phyloP scores from a whole-genome alignment of 35 echinoderm and acorn worm species.

The Strongylocentrotus purpuratus region DNA sequence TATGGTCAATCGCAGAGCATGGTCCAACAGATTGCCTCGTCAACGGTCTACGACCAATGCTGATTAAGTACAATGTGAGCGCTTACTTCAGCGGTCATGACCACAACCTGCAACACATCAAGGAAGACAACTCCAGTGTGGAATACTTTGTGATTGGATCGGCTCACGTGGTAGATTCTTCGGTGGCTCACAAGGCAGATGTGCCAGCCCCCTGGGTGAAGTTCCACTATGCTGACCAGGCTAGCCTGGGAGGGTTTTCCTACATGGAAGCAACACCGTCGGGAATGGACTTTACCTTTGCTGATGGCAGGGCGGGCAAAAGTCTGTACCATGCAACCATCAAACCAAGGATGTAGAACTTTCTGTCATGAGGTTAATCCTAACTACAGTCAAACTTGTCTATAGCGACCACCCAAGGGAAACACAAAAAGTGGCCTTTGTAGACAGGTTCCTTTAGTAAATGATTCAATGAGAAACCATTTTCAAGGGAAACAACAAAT shows the following conservation, averaged over 20 bases:
- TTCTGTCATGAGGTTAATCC: background rate
- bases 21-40: slow-evolving; percentile 87
- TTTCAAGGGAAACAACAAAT: too few relatives aligned
- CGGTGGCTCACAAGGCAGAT: slow-evolving; percentile 55
- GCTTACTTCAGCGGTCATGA: slow-evolving; percentile 97
- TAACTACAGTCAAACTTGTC: too few relatives aligned
- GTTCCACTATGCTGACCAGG: slow-evolving; percentile 70
- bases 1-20: slow-evolving; percentile 97
- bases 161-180: slow-evolving; percentile 74
- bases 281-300: slow-evolving; percentile 76
- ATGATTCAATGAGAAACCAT: too few relatives aligned
- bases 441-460: too few relatives aligned
- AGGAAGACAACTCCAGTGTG: slow-evolving; percentile 73
- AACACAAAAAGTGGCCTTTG: too few relatives aligned
- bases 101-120: slow-evolving; percentile 93
- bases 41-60: slow-evolving; percentile 58
- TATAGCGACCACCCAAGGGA: too few relatives aligned
- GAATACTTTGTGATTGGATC: slow-evolving; percentile 95
- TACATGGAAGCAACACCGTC: slow-evolving; percentile 65
- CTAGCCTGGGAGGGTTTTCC: slow-evolving; percentile 80
- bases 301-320: slow-evolving; percentile 77
- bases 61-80: slow-evolving; percentile 88
- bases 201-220: slow-evolving; percentile 67
- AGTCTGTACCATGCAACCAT: slow-evolving; percentile 79
- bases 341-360: slow-evolving; percentile 48